Evolutionary conservation across 2,888 invertebrate genomes (phyloP).

Genomic region (Drosophila prolongata): DNA sequence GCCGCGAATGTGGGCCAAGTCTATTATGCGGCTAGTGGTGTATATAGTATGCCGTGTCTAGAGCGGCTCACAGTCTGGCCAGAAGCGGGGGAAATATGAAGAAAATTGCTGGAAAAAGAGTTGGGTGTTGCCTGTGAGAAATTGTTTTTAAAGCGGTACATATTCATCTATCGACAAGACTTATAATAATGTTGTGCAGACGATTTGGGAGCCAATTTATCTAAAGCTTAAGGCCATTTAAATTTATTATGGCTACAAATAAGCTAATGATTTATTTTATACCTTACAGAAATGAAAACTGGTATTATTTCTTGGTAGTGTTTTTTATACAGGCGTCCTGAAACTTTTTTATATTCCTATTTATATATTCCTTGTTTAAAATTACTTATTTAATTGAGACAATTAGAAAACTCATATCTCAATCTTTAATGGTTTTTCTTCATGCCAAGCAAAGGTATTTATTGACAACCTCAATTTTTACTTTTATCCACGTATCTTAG

Average conservation of each 20-base stretch:
- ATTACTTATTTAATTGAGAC: too few relatives aligned
- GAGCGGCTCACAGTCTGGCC: slow-evolving; percentile 30
- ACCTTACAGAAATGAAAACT: too few relatives aligned
- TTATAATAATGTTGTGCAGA: slow-evolving; percentile 7
- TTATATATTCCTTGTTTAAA: too few relatives aligned
- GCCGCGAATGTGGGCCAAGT: slow-evolving; percentile 67
- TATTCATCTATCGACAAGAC: slow-evolving; percentile 26
- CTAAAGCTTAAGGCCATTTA: neutral
- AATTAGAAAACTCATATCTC: too few relatives aligned
- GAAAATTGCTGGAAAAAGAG: slow-evolving; percentile 37
- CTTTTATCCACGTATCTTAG: slow-evolving; percentile 12
- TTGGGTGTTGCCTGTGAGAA: slow-evolving; percentile 28
- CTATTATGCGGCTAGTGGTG: slow-evolving; percentile 68
- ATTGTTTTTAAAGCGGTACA: slow-evolving; percentile 21
- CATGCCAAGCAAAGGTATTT: too few relatives aligned
- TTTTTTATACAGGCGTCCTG: too few relatives aligned
- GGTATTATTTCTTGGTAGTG: neutral
- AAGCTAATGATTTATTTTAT: neutral
- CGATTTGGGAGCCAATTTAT: neutral
- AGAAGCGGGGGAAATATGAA: slow-evolving; percentile 20
- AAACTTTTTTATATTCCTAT: too few relatives aligned
- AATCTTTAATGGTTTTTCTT: too few relatives aligned
- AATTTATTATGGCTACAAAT: neutral
- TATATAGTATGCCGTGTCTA: slow-evolving; percentile 46
- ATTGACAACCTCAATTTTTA: neutral